Base-by-base conservation (phyloP, 2,113 vertebrate genomes). In the Lucifuga dentata region DNA sequence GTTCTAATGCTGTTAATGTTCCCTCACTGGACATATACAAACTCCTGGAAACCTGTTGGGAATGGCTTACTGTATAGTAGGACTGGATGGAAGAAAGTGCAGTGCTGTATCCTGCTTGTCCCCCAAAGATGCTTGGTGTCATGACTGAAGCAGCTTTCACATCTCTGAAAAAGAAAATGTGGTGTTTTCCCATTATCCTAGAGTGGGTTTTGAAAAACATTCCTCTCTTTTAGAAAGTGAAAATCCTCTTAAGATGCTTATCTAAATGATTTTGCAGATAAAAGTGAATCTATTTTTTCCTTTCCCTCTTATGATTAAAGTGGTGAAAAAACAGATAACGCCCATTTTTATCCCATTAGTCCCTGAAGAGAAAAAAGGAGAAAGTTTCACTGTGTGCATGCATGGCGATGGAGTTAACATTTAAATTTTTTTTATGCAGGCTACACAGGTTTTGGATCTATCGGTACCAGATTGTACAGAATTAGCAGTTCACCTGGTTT, bases 111-210 rank as follows among this genome's bases (percentile, higher is more conserved):
- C 90, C 94, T 93, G 93, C 93, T 95, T 92, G 78, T 81, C 91
- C 92, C 86, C 95, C 95, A 95, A 96, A 96, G 94, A 91, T 92
- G 92, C 87, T 83, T 63, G 93, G 94, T 94, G 89, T 93, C 94
- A 90, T 92, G 92, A 76, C 76, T 80, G 90, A 91, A 88, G 83
- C 88, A 87, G 85, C 84, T 88, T 87, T 83, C 81, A 73, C 67
- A 65, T 76, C 81, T 83, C 60, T 68, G 41, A 79, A 73, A 56
- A 51, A 75, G 70, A 64, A 81, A 68, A 78, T 49, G 26, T 73
- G 63, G 61, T 63, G 58, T 86, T 85, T 80, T 78, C 46, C 64
- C 61, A 57, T 78, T 57, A 68, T 83, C 73, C 50, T 49, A 40
- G 59, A 74, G 63, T 75, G 55, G 76, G 43, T 68, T 88, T 86